Evolutionary conservation across 2,888 invertebrate genomes (phyloP).

Genomic region (Cataglyphis cursor): DNA sequence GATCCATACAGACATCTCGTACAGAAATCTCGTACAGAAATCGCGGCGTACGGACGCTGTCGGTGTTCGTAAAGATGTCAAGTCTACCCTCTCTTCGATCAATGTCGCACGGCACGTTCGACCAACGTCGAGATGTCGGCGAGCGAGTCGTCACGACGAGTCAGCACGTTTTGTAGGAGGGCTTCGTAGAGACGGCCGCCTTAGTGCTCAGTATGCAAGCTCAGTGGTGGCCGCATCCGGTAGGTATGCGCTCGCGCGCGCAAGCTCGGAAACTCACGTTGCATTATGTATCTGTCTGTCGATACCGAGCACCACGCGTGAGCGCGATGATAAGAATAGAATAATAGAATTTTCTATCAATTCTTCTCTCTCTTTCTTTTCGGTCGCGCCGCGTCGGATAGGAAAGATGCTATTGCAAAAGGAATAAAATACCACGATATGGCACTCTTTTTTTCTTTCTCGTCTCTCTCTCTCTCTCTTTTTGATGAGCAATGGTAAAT

Average conservation of each 20-base stretch:
- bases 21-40: not conserved
- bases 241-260: constrained; percentile 73
- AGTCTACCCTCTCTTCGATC: constrained; percentile 54
- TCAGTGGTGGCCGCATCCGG: constrained; percentile 84
- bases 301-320: constrained; percentile 73
- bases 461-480: constrained; percentile 7
- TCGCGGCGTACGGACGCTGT: constrained; percentile 40
- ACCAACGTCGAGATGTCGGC: constrained; percentile 26
- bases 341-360: constrained; percentile 81
- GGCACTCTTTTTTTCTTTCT: constrained; percentile 41
- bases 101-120: constrained; percentile 55
- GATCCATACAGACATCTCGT: not conserved
- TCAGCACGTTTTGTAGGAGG: constrained; percentile 79
- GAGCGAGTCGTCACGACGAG: constrained; percentile 69
- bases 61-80: constrained; percentile 46
- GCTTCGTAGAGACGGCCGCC: constrained; percentile 65
- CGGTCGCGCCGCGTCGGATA: constrained; percentile 3
- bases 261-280: constrained; percentile 83
- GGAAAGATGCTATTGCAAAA: constrained; percentile 59
- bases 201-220: constrained; percentile 84
- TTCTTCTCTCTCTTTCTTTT: constrained; percentile 25
- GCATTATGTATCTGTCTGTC: constrained; percentile 82
- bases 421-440: constrained; percentile 61
- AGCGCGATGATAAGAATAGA: constrained; percentile 81
- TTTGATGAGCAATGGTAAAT: constrained; percentile 65